Percentiles rank a stretch among this genome's conserved stretches.
These are phyloP conservation scores for Hephaestus fuliginosus DNA, from an alignment of 2,797 vertebrate genomes.

Conservation along the genomic window DNA sequence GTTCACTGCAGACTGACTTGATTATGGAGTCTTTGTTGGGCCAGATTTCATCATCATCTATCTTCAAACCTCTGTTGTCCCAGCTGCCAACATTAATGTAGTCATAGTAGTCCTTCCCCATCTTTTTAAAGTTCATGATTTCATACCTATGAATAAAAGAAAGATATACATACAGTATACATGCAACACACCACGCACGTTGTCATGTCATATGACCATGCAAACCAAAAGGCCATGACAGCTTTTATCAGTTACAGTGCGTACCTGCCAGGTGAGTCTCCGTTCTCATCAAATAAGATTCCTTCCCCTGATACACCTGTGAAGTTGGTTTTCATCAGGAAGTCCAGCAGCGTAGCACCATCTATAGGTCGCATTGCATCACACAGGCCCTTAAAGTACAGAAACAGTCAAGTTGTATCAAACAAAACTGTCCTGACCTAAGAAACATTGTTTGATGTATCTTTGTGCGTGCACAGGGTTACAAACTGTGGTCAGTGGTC, in stretches of 20 bases:
- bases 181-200: neutral
- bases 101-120: constrained; percentile 97
- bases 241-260: neutral
- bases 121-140: constrained; percentile 99
- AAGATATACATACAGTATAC: constrained; percentile 11
- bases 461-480: neutral
- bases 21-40: constrained; percentile 91
- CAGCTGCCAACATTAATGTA: constrained; percentile 98
- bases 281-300: constrained; percentile 96
- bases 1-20: constrained; percentile 97
- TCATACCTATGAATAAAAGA: constrained; percentile 90
- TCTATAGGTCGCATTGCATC: constrained; percentile 97
- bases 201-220: neutral
- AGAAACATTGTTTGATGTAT: neutral
- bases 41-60: constrained; percentile 97
- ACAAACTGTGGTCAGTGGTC: neutral
- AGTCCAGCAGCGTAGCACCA: constrained; percentile 94
- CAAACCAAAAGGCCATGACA: neutral
- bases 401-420: constrained; percentile 3
- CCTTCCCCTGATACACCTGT: constrained; percentile 95
- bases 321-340: constrained; percentile 98
- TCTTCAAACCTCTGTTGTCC: constrained; percentile 96
- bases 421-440: neutral
- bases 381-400: constrained; percentile 89
- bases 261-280: constrained; percentile 98